phyloP scores from a whole-genome alignment of 2,888 invertebrate genomes.

The Mycalesis mineus region DNA sequence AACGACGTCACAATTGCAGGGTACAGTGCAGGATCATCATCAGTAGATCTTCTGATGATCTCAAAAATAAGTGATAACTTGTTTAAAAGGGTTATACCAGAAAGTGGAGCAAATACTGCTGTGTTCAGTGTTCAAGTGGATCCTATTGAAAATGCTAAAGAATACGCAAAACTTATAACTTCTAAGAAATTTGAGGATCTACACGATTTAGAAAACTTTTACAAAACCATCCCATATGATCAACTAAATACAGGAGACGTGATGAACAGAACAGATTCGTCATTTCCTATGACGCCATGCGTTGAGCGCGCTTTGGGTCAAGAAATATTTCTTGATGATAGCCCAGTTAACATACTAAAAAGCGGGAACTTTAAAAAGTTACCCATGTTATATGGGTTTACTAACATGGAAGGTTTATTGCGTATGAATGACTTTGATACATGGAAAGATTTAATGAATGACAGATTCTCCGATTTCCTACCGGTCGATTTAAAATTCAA shows the following conservation, averaged over 20 bases:
- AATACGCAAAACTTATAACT: slow-evolving; percentile 33
- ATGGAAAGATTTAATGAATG: slow-evolving; percentile 46
- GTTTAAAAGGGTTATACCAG: slow-evolving; percentile 33
- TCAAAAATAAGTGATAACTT: slow-evolving; percentile 34
- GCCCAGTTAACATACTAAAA: slow-evolving; percentile 42
- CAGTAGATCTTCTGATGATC: slow-evolving; percentile 36
- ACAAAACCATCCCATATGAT: slow-evolving; percentile 38
- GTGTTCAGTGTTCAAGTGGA: slow-evolving; percentile 34
- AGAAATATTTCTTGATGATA: slow-evolving; percentile 40
- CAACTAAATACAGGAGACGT: slow-evolving; percentile 33
- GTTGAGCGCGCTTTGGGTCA: slow-evolving; percentile 33
- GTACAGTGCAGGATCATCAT: slow-evolving; percentile 38
- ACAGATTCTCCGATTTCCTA: slow-evolving; percentile 51
- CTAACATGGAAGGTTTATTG: slow-evolving; percentile 43
- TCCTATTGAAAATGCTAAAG: slow-evolving; percentile 35
- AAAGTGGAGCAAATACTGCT: slow-evolving; percentile 34
- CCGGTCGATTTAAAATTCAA: slow-evolving; percentile 48
- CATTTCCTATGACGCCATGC: slow-evolving; percentile 36
- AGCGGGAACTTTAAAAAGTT: slow-evolving; percentile 36
- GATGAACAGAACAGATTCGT: slow-evolving; percentile 30
- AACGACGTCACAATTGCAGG: slow-evolving; percentile 41
- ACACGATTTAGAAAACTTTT: slow-evolving; percentile 44
- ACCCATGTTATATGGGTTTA: slow-evolving; percentile 45
- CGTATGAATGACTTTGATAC: slow-evolving; percentile 36
- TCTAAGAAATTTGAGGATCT: slow-evolving; percentile 40